Conservation (phyloP, 2,113 vertebrate species). For the Sinocyclocheilus grahami region DNA sequence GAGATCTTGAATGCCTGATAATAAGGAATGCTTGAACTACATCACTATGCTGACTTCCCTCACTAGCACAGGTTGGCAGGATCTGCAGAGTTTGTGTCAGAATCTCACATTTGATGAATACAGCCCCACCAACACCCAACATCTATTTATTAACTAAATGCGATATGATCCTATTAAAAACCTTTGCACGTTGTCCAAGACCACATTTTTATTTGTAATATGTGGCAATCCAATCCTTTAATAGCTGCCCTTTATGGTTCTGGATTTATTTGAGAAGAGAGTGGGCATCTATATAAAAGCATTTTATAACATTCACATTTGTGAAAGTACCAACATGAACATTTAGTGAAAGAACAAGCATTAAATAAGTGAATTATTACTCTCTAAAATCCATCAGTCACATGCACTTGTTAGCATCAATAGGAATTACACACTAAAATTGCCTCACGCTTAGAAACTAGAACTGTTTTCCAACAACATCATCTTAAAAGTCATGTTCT, state of each 20-base stretch:
- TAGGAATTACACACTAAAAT: slow-evolving; percentile 37
- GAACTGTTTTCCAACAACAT: neutral
- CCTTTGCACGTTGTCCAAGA: slow-evolving; percentile 63
- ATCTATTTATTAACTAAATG: slow-evolving; percentile 57
- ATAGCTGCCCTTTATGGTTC: slow-evolving; percentile 59
- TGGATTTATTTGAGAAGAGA: slow-evolving; percentile 60
- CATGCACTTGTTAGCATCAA: slow-evolving; percentile 42
- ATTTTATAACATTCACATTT: slow-evolving; percentile 58
- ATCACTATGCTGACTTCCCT: slow-evolving; percentile 24
- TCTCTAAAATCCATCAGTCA: slow-evolving; percentile 52
- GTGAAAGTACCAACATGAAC: slow-evolving; percentile 46
- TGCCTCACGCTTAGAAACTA: neutral
- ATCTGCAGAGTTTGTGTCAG: slow-evolving; percentile 57
- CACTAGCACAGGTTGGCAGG: slow-evolving; percentile 33
- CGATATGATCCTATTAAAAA: slow-evolving; percentile 37
- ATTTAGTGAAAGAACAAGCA: slow-evolving; percentile 21
- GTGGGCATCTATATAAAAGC: slow-evolving; percentile 52
- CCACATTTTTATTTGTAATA: slow-evolving; percentile 57
- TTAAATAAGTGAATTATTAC: slow-evolving; percentile 46
- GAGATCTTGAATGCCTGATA: neutral
- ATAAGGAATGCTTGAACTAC: slow-evolving; percentile 40
- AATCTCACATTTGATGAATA: slow-evolving; percentile 63
- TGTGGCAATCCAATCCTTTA: slow-evolving; percentile 57
- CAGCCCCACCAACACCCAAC: slow-evolving; percentile 55
- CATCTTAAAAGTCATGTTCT: slow-evolving; percentile 49